Percentiles rank a stretch among this genome's conserved stretches.
Evolutionary conservation across 2,113 vertebrate genomes (phyloP).

Genomic region (Malurus melanocephalus): DNA sequence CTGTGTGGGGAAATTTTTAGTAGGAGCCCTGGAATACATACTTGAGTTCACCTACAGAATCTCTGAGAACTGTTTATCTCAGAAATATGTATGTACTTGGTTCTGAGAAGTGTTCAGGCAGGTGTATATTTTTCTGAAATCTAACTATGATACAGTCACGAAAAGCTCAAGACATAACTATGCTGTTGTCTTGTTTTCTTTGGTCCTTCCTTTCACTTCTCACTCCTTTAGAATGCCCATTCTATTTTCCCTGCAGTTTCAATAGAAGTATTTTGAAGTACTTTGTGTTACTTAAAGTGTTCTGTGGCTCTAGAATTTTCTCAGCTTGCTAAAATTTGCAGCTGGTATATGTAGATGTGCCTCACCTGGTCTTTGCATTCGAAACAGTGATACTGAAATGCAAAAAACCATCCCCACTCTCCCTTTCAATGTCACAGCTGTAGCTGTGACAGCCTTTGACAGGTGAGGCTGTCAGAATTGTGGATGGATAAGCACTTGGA

Average conservation of each 20-base stretch:
- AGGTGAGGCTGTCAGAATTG: neutral
- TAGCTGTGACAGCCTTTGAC: neutral
- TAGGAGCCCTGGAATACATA: neutral
- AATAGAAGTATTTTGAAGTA: neutral
- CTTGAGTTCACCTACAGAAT: neutral
- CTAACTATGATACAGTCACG: rapidly evolving
- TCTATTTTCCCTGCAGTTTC: neutral
- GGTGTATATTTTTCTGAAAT: neutral
- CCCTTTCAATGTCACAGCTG: neutral
- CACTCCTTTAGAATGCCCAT: neutral
- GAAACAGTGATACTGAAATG: neutral
- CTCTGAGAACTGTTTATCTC: neutral
- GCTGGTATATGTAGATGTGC: neutral
- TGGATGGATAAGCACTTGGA: neutral
- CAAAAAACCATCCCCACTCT: rapidly evolving
- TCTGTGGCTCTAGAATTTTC: neutral
- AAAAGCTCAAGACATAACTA: neutral
- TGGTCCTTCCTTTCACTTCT: neutral
- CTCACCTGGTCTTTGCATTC: neutral
- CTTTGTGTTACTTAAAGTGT: neutral
- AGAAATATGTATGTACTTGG: neutral
- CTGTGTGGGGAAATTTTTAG: neutral
- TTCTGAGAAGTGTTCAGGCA: neutral
- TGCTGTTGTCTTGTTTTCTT: neutral
- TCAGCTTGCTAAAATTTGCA: neutral